Evolutionary conservation across 2,113 vertebrate genomes (phyloP), one percentile per base, ranked within the genome.

Genomic region (Gambusia holbrooki): DNA sequence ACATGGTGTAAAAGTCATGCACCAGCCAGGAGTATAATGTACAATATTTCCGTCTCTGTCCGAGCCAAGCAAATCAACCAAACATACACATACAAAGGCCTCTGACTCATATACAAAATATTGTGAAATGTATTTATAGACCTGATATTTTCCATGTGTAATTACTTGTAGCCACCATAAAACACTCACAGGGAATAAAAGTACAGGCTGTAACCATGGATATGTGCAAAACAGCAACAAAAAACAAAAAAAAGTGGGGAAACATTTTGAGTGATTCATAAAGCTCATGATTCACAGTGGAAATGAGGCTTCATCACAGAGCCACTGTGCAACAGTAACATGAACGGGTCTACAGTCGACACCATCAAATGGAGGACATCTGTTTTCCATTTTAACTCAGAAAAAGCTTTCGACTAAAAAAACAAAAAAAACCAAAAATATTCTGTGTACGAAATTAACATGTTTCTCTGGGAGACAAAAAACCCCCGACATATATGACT

Each of bases 151-250:
- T 75, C 77, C 86, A 86, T 28, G 78, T 77, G 68, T 72, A 73
- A 81, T 65, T 40, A 51, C 77, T 68, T 67, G 77, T 74, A 73
- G 73, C 65, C 62, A 68, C 67, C 45, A 58, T 80, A 69, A 86
- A 35, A 87, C 64, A 79, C 79, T 90, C 86, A 78, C 72, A 86
- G 42, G 71, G 77, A 60, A 28, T 69, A 66, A 48, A 77, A 61
- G 51, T 69, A 62, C 74, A 66, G 73, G 72, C 54, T 17, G 84
- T 88, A 84, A 83, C 89, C 87, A 88, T 88, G 87, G 89, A 77
- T 76, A 81, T 84, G 87, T 91, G 89, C 88, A 93, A 91, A 92
- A 88, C 71, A 89, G 88, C 82, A 80, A 89, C 74, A 58, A 69
- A 73, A 61, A 74, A 14, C 1, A 17, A 37, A 35, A 37, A 37